Evolutionary conservation across 2,888 invertebrate genomes (phyloP), one percentile per base, ranked within the genome.

Genomic region (Strigamia crassipes): DNA sequence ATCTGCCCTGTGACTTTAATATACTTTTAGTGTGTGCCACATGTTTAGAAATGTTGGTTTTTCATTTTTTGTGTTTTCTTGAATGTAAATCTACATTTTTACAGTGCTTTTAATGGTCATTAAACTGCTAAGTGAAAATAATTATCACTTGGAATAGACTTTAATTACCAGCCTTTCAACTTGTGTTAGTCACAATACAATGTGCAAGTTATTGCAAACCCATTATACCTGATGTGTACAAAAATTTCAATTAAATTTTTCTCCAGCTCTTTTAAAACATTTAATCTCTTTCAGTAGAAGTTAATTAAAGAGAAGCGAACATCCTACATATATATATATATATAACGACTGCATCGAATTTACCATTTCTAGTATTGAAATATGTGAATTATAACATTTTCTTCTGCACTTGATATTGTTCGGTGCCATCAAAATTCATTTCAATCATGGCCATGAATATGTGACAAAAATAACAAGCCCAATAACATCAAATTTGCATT

Each of bases 401-500:
- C 27, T 27, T 27, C 27, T 27, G 27, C 27, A 27, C 27, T 27
- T 27, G 27, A 27, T 27, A 27, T 27, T 27, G 27, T 27, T 2
- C 27, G 27, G 27, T 27, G 27, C 51, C 13, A 51, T 13, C 51
- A 23, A 23, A 12, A 18, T 66, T 66, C 18, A 66, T 66, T 66
- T 21, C 61, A 23, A 18, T 66, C 21, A 66, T 21, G 61, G 21
- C 23, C 21, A 66, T 21, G 61, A 66, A 66, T 66, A 66, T 66
- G 23, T 66, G 61, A 66, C 61, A 66, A 66, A 46, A 66, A 66
- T 66, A 66, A 66, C 21, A 66, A 23, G 61, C 23, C 61, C 23
- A 66, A 66, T 66, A 66, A 21, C 61, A 66, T 66, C 6, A 66
- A 66, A 66, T 66, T 66, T 66, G 61, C 61, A 66, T 66, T 66